Evolutionary conservation across 2,797 vertebrate genomes (phyloP).

Genomic region (Pipistrellus pipistrellus): DNA sequence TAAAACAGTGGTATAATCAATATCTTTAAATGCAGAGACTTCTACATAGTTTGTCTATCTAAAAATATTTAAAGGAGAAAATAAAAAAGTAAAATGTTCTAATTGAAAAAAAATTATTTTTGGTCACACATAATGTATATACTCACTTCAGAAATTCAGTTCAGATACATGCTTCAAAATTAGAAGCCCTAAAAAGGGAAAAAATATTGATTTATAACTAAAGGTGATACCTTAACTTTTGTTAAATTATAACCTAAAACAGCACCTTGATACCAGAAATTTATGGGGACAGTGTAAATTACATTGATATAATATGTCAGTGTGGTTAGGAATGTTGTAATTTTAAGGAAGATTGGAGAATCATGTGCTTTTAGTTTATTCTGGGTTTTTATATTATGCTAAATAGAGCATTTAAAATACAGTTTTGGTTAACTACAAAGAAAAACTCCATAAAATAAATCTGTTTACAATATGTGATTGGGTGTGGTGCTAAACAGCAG

Average conservation of each 20-base stretch:
- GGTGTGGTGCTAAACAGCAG: slow-evolving; percentile 67
- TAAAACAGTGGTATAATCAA: neutral
- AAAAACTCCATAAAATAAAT: slow-evolving; percentile 73
- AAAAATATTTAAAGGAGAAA: neutral
- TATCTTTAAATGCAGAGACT: neutral
- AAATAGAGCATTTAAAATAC: slow-evolving; percentile 74
- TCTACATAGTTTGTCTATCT: neutral
- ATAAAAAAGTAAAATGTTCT: neutral
- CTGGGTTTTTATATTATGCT: slow-evolving; percentile 68
- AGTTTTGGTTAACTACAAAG: slow-evolving; percentile 74
- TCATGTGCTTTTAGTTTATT: slow-evolving; percentile 74
- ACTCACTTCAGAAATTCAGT: slow-evolving; percentile 13
- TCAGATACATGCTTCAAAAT: neutral
- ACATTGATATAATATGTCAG: neutral
- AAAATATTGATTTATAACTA: neutral
- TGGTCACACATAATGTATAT: neutral
- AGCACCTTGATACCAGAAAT: neutral
- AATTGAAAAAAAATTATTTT: slow-evolving; percentile 12
- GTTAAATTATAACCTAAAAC: slow-evolving; percentile 17
- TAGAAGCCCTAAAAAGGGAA: neutral
- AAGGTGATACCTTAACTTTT: neutral
- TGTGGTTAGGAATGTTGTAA: slow-evolving; percentile 24
- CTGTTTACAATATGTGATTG: slow-evolving; percentile 61
- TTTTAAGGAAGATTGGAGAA: slow-evolving; percentile 54
- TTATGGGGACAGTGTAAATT: neutral